Conservation (phyloP, 1,140 invertebrate species). For the Bicyclus anynana region DNA sequence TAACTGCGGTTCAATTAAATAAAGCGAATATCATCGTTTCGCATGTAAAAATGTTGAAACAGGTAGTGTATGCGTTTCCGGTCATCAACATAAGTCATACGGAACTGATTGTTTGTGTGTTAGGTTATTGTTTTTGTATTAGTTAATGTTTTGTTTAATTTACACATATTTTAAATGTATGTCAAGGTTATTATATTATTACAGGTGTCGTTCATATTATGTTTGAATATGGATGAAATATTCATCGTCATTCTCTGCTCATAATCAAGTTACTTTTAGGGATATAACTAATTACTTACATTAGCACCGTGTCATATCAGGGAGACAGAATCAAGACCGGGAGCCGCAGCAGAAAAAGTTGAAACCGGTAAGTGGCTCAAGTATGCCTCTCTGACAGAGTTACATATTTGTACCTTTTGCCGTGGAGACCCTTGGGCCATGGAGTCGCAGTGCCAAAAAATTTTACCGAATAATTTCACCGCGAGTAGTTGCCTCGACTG, state of each 20-base stretch:
- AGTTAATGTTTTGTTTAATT: neutral
- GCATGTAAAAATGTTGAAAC: conserved; percentile 10
- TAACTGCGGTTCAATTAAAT: conserved; percentile 1
- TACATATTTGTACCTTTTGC: no score
- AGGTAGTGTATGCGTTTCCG: conserved; percentile 8
- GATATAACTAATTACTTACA: no score
- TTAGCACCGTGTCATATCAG: no score
- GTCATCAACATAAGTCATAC: neutral
- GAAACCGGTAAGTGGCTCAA: no score
- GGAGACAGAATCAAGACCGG: no score
- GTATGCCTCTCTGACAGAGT: no score
- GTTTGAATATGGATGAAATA: neutral
- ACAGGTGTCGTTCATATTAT: neutral
- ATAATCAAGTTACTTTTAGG: neutral
- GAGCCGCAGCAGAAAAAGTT: no score
- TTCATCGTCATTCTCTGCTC: neutral
- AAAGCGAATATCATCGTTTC: neutral
- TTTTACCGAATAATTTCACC: no score
- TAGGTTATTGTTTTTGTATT: neutral
- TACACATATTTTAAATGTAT: neutral
- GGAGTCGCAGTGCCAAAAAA: no score
- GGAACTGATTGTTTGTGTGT: conserved; percentile 2
- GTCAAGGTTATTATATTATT: neutral
- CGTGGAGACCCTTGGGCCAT: no score
- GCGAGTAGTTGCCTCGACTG: no score